These are phyloP conservation scores for Romanomermis culicivorax DNA, from an alignment of 2,888 invertebrate species.

Conservation along the genomic window DNA sequence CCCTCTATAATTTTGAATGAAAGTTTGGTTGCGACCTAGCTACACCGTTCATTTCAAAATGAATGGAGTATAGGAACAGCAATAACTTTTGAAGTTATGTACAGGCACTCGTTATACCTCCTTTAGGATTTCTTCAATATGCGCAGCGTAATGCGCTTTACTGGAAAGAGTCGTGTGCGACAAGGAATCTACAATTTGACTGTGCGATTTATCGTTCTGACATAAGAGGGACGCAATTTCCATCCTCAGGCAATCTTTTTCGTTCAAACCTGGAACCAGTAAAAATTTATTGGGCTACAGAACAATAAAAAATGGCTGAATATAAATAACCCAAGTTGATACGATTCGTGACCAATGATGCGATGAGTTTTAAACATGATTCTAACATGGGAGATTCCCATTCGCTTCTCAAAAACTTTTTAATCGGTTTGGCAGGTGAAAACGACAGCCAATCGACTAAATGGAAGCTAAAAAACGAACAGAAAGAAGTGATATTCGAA, in stretches of 20 bases:
- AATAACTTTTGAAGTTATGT: no score
- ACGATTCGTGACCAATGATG: constrained; percentile 61
- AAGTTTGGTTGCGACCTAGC: no score
- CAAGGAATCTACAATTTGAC: constrained; percentile 78
- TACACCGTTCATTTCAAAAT: no score
- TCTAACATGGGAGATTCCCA: constrained; percentile 75
- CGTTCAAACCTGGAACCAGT: constrained; percentile 36
- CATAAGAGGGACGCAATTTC: constrained; percentile 70
- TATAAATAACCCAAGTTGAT: constrained; percentile 51
- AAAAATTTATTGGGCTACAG: not conserved
- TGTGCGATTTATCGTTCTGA: constrained; percentile 69
- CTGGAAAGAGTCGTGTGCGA: constrained; percentile 50
- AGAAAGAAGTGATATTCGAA: no score
- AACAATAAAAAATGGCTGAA: not conserved
- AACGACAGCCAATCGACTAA: constrained; percentile 50
- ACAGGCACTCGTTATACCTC: no score
- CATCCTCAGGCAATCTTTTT: constrained; percentile 47
- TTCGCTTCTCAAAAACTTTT: constrained; percentile 44
- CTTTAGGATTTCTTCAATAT: not conserved
- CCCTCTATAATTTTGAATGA: no score
- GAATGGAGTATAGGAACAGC: no score
- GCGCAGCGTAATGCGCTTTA: not conserved
- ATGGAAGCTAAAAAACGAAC: constrained; percentile 44
- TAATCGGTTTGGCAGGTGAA: constrained; percentile 30
- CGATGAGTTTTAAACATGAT: constrained; percentile 68